Evolutionary conservation across 2,888 invertebrate genomes (phyloP), one percentile per base, ranked within the genome.

Genomic region (Synergus gifuensis): DNA sequence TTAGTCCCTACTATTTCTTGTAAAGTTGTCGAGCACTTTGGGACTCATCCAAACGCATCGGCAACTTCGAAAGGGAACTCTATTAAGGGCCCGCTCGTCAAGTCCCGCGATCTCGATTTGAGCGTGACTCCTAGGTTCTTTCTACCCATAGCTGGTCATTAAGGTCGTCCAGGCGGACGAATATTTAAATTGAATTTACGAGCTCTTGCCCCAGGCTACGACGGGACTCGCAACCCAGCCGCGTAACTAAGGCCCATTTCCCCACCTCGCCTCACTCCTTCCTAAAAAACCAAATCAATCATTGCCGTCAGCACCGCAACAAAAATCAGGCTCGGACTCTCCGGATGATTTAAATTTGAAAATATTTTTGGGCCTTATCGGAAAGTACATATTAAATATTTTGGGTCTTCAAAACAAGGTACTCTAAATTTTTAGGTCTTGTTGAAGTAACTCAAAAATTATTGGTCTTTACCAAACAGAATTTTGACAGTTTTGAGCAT

Each of bases 101-200:
- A 36, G 36, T 36, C 54, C 54, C 73, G 73, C 73, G 54, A 63
- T 67, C 62, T 73, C 73, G 60, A 69, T 46, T 60, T 80, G 83
- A 78, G 81, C 85, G 82, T 84, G 83, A 84, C 85, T 85, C 81
- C 82, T 77, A 81, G 76, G 63, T 82, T 81, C 78, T 78, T 77
- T 60, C 78, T 79, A 81, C 83, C 83, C 82, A 79, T 81, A 85
- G 83, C 85, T 88, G 87, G 88, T 91, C 91, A 91, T 91, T 91
- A 91, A 91, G 90, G 88, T 88, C 90, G 89, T 86, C 82, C 86
- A 78, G 82, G 83, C 85, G 76, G 85, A 83, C 86, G 83, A 86
- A 90, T 90, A 90, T 90, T 90, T 90, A 88, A 90, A 91, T 91
- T 89, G 89, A 90, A 91, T 90, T 90, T 90, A 91, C 88, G 88